phyloP scores from a whole-genome alignment of 2,113 vertebrate species.

The Poecilia latipinna region DNA sequence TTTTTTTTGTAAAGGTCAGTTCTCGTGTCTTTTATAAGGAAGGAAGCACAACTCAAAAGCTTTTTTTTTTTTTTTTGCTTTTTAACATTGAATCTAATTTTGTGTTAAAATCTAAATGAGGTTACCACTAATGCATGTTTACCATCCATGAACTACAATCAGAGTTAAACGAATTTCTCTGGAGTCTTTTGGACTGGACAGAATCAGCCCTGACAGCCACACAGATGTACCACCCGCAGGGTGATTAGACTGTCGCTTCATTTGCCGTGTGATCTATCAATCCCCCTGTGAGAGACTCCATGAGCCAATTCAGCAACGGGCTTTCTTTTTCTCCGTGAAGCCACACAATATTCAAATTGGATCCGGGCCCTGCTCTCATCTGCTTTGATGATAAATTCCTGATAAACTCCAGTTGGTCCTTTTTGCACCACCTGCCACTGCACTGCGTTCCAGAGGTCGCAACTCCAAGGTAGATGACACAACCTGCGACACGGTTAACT shows the following conservation, averaged over 20 bases:
- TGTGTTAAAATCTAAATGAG: background rate
- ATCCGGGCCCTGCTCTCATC: conserved; percentile 9
- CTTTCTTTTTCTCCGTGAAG: conserved; percentile 13
- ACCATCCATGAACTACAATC: background rate
- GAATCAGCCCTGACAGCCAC: conserved; percentile 23
- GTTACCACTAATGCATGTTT: conserved; percentile 8
- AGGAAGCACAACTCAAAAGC: background rate
- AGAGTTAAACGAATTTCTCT: conserved; percentile 24
- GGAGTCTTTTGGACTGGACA: conserved; percentile 1
- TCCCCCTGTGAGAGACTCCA: conserved; percentile 8
- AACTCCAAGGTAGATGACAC: conserved; percentile 5
- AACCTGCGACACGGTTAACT: background rate
- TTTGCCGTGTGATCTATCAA: conserved; percentile 39
- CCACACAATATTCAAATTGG: conserved; percentile 28
- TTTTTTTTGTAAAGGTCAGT: conserved; percentile 2
- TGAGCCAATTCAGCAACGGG: conserved; percentile 22
- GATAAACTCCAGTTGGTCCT: conserved; percentile 8
- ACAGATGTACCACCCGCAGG: conserved; percentile 29
- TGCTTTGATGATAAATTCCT: conserved; percentile 25
- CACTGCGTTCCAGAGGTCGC: background rate
- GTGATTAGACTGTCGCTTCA: conserved; percentile 26
- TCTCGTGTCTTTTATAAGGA: background rate
- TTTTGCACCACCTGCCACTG: conserved; percentile 1
- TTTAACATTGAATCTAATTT: background rate
- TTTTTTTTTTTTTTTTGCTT: background rate